phyloP scores from a whole-genome alignment of 2,113 vertebrate genomes.

The Nestor notabilis region DNA sequence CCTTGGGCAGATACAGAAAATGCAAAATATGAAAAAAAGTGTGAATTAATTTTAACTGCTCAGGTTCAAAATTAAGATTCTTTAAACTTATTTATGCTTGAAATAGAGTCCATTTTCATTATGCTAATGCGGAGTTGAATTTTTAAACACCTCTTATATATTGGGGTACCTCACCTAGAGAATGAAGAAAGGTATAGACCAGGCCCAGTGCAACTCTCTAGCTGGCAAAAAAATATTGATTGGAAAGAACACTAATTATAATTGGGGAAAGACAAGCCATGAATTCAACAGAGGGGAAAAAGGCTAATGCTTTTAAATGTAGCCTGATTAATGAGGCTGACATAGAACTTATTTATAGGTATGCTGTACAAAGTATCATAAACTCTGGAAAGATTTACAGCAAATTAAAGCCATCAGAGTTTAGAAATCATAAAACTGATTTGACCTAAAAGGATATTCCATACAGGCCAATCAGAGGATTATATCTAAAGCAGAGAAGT shows the following conservation, averaged over 20 bases:
- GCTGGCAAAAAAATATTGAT: not conserved
- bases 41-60: not conserved
- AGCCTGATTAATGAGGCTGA: conserved; percentile 54
- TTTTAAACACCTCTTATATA: not conserved
- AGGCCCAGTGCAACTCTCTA: not conserved
- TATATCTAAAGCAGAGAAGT: not conserved
- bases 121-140: not conserved
- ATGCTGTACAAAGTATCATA: conserved; percentile 44
- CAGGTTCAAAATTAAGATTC: not conserved
- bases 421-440: conserved; percentile 28
- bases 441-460: not conserved
- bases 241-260: conserved; percentile 45
- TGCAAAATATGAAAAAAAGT: not conserved
- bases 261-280: conserved; percentile 12
- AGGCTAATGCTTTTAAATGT: conserved; percentile 58
- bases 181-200: not conserved
- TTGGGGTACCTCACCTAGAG: not conserved
- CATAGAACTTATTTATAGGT: conserved; percentile 55
- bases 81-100: not conserved
- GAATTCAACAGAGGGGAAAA: conserved; percentile 52
- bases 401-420: conserved; percentile 45
- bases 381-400: conserved; percentile 44
- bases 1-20: not conserved
- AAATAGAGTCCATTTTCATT: not conserved
- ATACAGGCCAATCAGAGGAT: not conserved